Percentiles rank a stretch among this genome's conserved stretches.
Conservation (phyloP, 1,140 invertebrate genomes). For the Doryteuthis pealeii region DNA sequence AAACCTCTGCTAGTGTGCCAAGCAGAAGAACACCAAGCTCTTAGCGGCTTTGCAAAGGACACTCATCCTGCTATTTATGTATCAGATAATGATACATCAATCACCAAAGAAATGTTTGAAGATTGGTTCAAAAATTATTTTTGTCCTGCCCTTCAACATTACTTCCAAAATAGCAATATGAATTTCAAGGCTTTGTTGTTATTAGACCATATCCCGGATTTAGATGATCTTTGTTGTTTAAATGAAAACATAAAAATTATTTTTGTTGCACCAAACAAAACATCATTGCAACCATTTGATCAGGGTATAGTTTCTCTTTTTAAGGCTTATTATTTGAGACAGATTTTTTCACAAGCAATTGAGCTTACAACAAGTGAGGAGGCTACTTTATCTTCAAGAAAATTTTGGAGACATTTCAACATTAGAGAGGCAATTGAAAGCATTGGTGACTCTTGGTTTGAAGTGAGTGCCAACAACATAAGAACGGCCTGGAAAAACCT, state of each 20-base stretch:
- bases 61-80: background rate
- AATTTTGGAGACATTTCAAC: constrained; percentile 22
- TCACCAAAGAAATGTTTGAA: constrained; percentile 24
- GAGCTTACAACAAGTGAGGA: constrained; percentile 12
- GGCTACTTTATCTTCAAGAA: constrained; percentile 3
- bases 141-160: constrained; percentile 23
- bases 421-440: constrained; percentile 19
- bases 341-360: constrained; percentile 8
- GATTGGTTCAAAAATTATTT: constrained; percentile 28
- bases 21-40: background rate
- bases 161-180: constrained; percentile 25
- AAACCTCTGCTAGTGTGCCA: background rate
- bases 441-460: constrained; percentile 16
- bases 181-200: constrained; percentile 29
- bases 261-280: constrained; percentile 29
- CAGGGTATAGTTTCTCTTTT: constrained; percentile 30
- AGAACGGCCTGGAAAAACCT: constrained; percentile 19
- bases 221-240: constrained; percentile 22
- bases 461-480: constrained; percentile 10
- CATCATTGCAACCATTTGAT: constrained; percentile 31
- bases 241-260: constrained; percentile 24
- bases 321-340: constrained; percentile 26
- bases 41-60: background rate
- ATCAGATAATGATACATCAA: constrained; percentile 12
- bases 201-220: constrained; percentile 34